A percentile compares a stretch with the other conserved stretches of the same genome.
These are phyloP conservation scores for Phalacrocorax aristotelis DNA, from an alignment of 2,113 vertebrate species.

Conservation along the genomic window DNA sequence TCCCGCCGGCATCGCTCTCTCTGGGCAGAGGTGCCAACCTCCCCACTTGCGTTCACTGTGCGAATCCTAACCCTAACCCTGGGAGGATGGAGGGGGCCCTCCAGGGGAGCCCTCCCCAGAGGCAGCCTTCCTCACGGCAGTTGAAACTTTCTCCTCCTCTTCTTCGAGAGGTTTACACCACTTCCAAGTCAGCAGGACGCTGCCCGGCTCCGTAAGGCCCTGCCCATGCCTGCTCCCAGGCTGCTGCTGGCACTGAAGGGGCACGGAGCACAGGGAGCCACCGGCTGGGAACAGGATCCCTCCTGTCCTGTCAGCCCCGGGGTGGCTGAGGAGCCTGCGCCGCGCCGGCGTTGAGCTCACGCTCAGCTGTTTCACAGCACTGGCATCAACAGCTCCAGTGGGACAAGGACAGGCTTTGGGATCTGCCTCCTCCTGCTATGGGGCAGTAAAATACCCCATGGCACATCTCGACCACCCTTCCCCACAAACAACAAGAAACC, in stretches of 20 bases:
- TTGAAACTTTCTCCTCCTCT: neutral
- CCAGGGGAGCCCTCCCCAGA: neutral
- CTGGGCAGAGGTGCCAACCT: neutral
- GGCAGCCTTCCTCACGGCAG: neutral
- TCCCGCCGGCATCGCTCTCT: neutral
- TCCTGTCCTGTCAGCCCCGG: neutral
- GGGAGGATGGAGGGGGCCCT: no score
- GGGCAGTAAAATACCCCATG: neutral
- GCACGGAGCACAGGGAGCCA: neutral
- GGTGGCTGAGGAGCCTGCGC: neutral
- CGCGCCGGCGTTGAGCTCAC: neutral
- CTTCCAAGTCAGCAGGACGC: neutral
- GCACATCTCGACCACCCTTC: rapidly evolving
- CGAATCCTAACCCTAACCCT: no score
- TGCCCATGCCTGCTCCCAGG: neutral
- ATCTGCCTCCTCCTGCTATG: neutral
- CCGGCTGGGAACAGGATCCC: rapidly evolving
- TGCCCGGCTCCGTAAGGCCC: neutral
- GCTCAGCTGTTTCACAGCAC: neutral
- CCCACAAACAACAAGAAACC: neutral
- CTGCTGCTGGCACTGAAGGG: neutral
- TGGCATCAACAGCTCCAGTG: neutral
- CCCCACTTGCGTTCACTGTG: rapidly evolving
- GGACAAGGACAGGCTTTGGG: neutral
- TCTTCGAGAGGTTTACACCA: neutral